Base-by-base conservation (phyloP, 2,113 vertebrate genomes). In the Lagopus leucura region DNA sequence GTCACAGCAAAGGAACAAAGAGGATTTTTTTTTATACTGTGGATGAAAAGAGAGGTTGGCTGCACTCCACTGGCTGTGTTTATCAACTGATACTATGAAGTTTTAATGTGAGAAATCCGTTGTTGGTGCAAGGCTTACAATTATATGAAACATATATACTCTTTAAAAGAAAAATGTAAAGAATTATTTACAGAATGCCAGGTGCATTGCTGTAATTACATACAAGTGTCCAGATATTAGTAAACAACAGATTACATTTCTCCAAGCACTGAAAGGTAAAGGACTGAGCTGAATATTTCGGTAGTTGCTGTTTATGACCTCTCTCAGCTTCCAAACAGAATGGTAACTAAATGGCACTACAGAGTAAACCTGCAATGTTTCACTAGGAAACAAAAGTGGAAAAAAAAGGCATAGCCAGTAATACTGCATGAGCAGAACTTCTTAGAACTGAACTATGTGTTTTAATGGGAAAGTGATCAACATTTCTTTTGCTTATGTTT, bases 401-500 rank as follows among this genome's bases (percentile, higher is more conserved):
- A 21, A 11, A 32, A 30, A 63, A 94, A 70, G 43, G 8, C 1
- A 5, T 17, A 71, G 25, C 60, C 40, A 38, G 10, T 63, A 82
- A 61, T 71, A 15, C 64, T 92, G 54, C 40, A 36, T 25, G 28
- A 57, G 40, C 75, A 83, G 32, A 57, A 40, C 22, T 55, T 57
- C 66, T 82, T 63, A 67, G 34, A 76, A 47, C 47, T 89, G 57
- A 86, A 40, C 2, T 0, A 6, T 66, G 19, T 72, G n/a, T 88
- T 88, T 90, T 34, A 91, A 78, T 72, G 36, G 82, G 58, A 88
- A 93, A 65, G 73, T 93, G 93, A 94, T 91, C 82, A 94, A 96
- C 34, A n/a, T 79, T 58, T 93, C 90, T 97, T 88, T 96, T 93
- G 61, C 94, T 96, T 95, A 92, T 95, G 63, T 97, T 95, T 96